Conservation (phyloP, 2,888 invertebrate species). For the Carabus problematicus region DNA sequence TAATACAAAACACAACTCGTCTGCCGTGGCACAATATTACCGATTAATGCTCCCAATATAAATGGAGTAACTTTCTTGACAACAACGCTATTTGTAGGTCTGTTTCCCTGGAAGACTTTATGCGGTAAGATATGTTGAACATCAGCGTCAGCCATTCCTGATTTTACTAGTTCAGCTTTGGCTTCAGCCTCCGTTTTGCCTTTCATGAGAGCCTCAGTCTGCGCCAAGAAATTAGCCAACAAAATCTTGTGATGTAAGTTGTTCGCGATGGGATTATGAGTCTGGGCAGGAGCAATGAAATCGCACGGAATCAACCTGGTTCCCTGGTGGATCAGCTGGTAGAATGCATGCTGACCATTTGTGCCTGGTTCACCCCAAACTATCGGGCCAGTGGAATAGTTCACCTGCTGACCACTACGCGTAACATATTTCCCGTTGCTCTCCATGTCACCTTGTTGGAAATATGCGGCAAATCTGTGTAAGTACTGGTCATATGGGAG, state of each 20-base stretch:
- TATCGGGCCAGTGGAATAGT: conserved; percentile 78
- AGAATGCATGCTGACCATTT: conserved; percentile 99
- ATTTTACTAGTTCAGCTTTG: conserved; percentile 77
- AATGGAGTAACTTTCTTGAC: conserved; percentile 92
- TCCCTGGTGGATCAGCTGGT: conserved; percentile 97
- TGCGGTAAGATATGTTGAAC: conserved; percentile 87
- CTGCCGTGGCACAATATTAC: conserved; percentile 60
- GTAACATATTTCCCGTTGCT: conserved; percentile 97
- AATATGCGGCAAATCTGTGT: conserved; percentile 98
- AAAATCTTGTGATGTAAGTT: conserved; percentile 93
- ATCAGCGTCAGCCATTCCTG: conserved; percentile 77
- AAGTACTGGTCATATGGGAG: conserved; percentile 99
- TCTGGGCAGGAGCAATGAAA: conserved; percentile 92
- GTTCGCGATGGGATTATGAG: conserved; percentile 84
- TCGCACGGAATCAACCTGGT: conserved; percentile 91
- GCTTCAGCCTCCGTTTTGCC: conserved; percentile 66
- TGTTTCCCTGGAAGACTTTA: conserved; percentile 96
- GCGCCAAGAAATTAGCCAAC: conserved; percentile 96
- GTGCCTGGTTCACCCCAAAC: conserved; percentile 99
- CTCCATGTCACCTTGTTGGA: conserved; percentile 99
- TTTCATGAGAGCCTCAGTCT: conserved; percentile 97
- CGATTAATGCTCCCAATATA: conserved; percentile 90
- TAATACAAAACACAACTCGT: conserved; percentile 1
- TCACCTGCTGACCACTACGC: conserved; percentile 66
- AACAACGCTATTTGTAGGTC: conserved; percentile 96